A percentile compares a stretch with the other conserved stretches of the same genome.
Evolutionary conservation across 2,797 vertebrate species (phyloP).

Genomic region (Masticophis lateralis): DNA sequence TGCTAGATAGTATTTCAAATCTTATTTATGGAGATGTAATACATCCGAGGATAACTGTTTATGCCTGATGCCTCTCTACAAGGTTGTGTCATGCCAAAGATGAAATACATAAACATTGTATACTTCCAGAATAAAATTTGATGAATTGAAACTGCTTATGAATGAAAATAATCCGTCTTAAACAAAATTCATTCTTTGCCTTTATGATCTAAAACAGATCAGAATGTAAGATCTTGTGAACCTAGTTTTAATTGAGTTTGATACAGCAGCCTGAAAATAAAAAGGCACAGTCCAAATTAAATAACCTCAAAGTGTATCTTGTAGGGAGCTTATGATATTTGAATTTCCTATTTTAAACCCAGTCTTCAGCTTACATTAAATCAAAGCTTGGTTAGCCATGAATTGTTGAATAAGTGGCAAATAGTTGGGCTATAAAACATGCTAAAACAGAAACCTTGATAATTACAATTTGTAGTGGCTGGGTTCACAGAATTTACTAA

Average conservation of each 20-base stretch:
- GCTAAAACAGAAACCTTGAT: background rate
- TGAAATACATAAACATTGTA: background rate
- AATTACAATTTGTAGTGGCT: background rate
- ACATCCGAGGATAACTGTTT: background rate
- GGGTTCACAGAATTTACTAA: background rate
- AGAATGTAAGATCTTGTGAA: background rate
- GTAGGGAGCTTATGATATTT: background rate
- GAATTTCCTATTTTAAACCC: background rate
- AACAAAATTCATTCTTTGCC: background rate
- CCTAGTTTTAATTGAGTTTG: background rate
- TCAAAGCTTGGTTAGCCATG: background rate
- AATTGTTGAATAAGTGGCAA: background rate
- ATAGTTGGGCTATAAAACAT: background rate
- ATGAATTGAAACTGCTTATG: background rate
- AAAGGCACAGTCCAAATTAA: background rate
- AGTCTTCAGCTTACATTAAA: background rate
- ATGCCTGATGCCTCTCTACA: background rate
- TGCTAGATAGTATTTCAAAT: background rate
- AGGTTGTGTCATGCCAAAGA: background rate
- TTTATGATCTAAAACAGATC: background rate
- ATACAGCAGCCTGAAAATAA: too few relatives aligned
- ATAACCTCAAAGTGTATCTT: background rate
- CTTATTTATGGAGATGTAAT: constrained; percentile 6
- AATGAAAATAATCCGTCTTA: background rate
- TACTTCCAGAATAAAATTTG: background rate